Evolutionary conservation across 2,797 vertebrate species (phyloP).

Genomic region (Alectoris magna): DNA sequence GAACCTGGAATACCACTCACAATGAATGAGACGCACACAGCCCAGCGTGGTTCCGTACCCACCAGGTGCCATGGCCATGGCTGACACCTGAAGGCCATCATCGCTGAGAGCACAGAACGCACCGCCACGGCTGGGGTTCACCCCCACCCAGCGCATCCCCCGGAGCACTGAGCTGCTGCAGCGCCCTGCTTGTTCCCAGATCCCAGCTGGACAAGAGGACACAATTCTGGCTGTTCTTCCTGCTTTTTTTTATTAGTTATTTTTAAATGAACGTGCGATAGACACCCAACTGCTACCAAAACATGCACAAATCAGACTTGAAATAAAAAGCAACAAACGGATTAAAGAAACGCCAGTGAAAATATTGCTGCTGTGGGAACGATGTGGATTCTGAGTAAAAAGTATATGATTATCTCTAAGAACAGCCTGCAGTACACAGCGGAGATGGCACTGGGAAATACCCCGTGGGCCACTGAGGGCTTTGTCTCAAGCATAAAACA

Average conservation of each 20-base stretch:
- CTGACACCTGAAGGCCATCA: slow-evolving; percentile 47
- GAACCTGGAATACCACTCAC: slow-evolving; percentile 65
- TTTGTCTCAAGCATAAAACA: background rate
- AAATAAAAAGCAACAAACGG: background rate
- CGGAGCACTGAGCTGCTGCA: background rate
- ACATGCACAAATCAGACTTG: background rate
- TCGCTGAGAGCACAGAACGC: background rate
- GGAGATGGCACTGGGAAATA: slow-evolving; percentile 44
- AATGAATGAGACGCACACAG: background rate
- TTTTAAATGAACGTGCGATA: background rate
- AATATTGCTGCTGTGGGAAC: slow-evolving; percentile 58
- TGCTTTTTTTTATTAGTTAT: background rate
- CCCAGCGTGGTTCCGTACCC: slow-evolving; percentile 46
- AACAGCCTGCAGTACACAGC: background rate
- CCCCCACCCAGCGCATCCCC: background rate
- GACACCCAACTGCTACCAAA: background rate
- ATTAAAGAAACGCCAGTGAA: slow-evolving; percentile 47
- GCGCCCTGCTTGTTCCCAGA: background rate
- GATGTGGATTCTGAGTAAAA: slow-evolving; percentile 24
- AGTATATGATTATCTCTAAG: slow-evolving; percentile 67
- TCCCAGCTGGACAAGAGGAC: accelerated
- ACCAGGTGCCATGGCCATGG: slow-evolving; percentile 36
- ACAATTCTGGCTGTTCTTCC: background rate
- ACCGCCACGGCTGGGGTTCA: background rate
- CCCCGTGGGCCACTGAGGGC: background rate